Conservation (phyloP, 2,888 invertebrate species). For the Lymantria monacha region DNA sequence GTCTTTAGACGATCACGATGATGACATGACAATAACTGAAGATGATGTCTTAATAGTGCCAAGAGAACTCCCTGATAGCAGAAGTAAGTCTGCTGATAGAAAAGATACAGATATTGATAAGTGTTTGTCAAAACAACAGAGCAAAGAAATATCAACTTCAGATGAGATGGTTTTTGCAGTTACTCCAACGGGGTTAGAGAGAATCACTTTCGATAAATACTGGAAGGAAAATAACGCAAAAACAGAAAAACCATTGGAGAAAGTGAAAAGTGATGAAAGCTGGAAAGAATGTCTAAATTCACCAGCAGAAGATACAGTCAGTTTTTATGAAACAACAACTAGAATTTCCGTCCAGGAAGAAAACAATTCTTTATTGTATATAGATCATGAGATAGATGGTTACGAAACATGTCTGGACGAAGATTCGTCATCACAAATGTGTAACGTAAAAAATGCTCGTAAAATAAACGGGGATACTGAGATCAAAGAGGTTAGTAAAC, state of each 20-base stretch:
- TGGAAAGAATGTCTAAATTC: slow-evolving; percentile 72
- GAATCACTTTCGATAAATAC: slow-evolving; percentile 77
- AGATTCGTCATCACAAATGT: slow-evolving; percentile 70
- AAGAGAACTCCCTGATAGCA: slow-evolving; percentile 61
- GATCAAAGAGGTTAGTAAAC: slow-evolving; percentile 73
- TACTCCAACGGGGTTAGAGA: slow-evolving; percentile 75
- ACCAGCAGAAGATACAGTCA: slow-evolving; percentile 52
- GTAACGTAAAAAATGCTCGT: slow-evolving; percentile 60
- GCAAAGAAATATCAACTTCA: slow-evolving; percentile 77
- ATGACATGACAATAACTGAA: slow-evolving; percentile 78
- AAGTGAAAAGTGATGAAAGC: slow-evolving; percentile 68
- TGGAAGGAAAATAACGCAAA: slow-evolving; percentile 67
- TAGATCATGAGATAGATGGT: slow-evolving; percentile 79
- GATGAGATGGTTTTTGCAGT: slow-evolving; percentile 81
- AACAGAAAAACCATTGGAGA: slow-evolving; percentile 47
- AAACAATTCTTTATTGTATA: slow-evolving; percentile 64
- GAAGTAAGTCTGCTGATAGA: slow-evolving; percentile 57
- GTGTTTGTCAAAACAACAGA: slow-evolving; percentile 70
- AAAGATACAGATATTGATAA: slow-evolving; percentile 44
- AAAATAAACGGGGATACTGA: slow-evolving; percentile 63
- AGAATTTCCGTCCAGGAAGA: slow-evolving; percentile 69
- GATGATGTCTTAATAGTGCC: slow-evolving; percentile 66
- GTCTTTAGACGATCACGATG: slow-evolving; percentile 69
- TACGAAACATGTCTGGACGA: slow-evolving; percentile 85
- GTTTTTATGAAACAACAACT: slow-evolving; percentile 56